These are phyloP conservation scores for Notechis scutatus DNA, from an alignment of 2,113 vertebrate species.

Conservation along the genomic window DNA sequence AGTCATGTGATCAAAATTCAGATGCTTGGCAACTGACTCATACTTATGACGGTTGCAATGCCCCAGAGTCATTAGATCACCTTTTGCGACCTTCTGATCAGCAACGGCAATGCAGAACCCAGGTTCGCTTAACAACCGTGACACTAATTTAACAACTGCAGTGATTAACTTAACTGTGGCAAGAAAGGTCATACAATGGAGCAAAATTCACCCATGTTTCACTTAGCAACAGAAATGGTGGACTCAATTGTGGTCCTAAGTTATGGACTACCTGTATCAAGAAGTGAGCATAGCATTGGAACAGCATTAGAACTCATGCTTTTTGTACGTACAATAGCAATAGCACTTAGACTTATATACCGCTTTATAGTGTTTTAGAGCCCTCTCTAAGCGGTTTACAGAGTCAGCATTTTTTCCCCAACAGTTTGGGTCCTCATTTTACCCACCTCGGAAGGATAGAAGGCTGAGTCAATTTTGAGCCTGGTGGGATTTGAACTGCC, in stretches of 20 bases:
- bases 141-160: background rate
- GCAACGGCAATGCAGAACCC: background rate
- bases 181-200: background rate
- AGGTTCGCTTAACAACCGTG: background rate
- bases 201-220: background rate
- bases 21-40: background rate
- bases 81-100: background rate
- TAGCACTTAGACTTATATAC: too few relatives aligned
- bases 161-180: background rate
- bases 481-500: too few relatives aligned
- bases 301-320: background rate
- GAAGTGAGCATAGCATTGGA: background rate
- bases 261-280: background rate
- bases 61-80: too few relatives aligned
- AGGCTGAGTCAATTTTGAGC: too few relatives aligned
- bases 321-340: background rate
- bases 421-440: too few relatives aligned
- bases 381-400: too few relatives aligned
- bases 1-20: background rate
- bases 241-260: background rate
- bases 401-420: too few relatives aligned
- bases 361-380: too few relatives aligned
- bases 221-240: background rate
- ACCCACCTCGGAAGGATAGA: too few relatives aligned
- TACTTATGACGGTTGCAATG: background rate